Conservation (phyloP, 2,888 invertebrate genomes). For the Folsomia manolachei region DNA sequence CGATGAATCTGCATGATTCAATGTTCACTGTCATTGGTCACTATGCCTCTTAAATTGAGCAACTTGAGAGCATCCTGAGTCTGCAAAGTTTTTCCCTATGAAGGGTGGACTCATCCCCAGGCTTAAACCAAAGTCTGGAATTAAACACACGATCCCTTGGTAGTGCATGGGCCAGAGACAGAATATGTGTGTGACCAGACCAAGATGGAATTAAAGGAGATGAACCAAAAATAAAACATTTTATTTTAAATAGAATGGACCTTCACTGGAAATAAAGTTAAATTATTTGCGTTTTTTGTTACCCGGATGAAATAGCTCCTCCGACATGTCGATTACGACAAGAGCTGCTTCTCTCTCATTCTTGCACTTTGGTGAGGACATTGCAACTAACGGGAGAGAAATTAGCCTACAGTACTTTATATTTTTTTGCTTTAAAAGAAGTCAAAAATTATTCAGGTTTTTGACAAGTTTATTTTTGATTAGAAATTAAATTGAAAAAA, state of each 20-base stretch:
- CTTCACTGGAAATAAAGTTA: background rate
- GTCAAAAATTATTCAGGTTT: too few species aligned
- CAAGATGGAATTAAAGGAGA: background rate
- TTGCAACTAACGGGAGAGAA: too few species aligned
- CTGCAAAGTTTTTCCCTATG: too few species aligned
- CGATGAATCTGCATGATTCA: too few species aligned
- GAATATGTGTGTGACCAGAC: slow-evolving; percentile 12
- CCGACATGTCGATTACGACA: slow-evolving; percentile 18
- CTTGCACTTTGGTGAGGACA: too few species aligned
- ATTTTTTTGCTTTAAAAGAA: too few species aligned
- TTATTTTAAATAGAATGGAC: background rate
- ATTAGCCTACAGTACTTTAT: too few species aligned
- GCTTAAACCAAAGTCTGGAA: slow-evolving; percentile 15
- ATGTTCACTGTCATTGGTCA: too few species aligned
- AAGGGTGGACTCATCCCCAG: slow-evolving; percentile 7
- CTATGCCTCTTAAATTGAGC: too few species aligned
- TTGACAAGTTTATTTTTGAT: too few species aligned
- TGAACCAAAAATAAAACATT: background rate
- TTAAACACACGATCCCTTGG: slow-evolving; percentile 17
- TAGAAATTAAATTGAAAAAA: too few species aligned
- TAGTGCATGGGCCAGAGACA: slow-evolving; percentile 5
- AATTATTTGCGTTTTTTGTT: background rate
- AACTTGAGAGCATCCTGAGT: too few species aligned
- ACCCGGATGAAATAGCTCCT: slow-evolving; percentile 14
- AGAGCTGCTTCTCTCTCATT: background rate